phyloP scores from a whole-genome alignment of 92 coral and sea anemone genomes.

The Galaxea fascicularis region DNA sequence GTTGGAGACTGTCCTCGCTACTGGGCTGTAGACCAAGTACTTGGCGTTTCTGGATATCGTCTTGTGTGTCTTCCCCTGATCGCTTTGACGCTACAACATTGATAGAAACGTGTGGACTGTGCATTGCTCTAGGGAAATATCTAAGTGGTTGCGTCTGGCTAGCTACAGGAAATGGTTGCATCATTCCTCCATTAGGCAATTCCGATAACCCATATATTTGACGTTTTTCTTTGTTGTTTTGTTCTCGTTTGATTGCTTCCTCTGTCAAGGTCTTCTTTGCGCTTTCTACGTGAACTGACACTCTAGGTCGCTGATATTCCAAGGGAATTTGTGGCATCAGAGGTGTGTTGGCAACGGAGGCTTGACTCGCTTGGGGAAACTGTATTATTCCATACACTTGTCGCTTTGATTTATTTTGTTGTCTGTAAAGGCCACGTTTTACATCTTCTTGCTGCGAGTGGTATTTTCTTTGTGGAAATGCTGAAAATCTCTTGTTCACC shows the following conservation, averaged over 20 bases:
- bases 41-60: slow-evolving; percentile 35
- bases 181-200: slow-evolving; percentile 36
- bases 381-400: slow-evolving; percentile 74
- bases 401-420: slow-evolving; percentile 35
- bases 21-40: background rate
- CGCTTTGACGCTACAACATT: slow-evolving; percentile 74
- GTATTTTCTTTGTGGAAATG: background rate
- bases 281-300: slow-evolving; percentile 82
- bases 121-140: slow-evolving; percentile 27
- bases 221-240: slow-evolving; percentile 19
- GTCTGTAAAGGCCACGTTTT: background rate
- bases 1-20: background rate
- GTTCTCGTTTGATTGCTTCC: background rate
- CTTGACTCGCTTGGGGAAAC: slow-evolving; percentile 43
- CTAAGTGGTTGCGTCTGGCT: slow-evolving; percentile 24
- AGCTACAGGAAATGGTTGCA: slow-evolving; percentile 8
- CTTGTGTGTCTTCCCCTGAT: slow-evolving; percentile 5
- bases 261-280: slow-evolving; percentile 51
- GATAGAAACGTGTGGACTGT: slow-evolving; percentile 68
- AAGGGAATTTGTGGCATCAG: slow-evolving; percentile 5
- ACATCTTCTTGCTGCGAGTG: background rate
- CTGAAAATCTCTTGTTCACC: slow-evolving; percentile 53
- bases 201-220: slow-evolving; percentile 51
- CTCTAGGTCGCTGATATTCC: slow-evolving; percentile 47
- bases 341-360: slow-evolving; percentile 18